Evolutionary conservation across 2,113 vertebrate genomes (phyloP), one percentile per base, ranked within the genome.

Genomic region (Podarcis muralis): DNA sequence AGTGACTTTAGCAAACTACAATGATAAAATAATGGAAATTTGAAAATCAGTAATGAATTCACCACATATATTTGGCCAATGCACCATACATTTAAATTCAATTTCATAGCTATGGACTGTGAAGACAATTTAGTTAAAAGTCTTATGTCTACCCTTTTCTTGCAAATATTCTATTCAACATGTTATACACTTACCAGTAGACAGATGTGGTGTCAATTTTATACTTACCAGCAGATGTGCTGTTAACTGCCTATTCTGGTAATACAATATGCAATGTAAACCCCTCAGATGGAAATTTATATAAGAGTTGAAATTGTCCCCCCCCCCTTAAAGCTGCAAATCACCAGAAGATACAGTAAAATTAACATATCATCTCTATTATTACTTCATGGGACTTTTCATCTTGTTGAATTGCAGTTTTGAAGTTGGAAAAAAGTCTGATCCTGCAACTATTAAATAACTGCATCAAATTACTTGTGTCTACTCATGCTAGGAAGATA

Each of bases 151-250:
- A 3, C 27, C 35, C 0, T 90, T 91, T 87, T 86, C 78, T 82
- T 23, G 13, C 27, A 1, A 43, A 65, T 6, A 1, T 53, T 93
- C 62, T 0, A 1, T 27, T 87, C 84, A 68, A 57, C 23, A 81
- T 83, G 77, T 82, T 40, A 65, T 65, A 12, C 0, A 0, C 79
- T 9, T 1, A 0, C 37, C 0, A 4, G 68, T 32, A 69, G 81
- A 30, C 2, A 0, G 72, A 59, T 0, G 80, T 65, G 80, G 35
- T 37, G 81, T 83, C 35, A 68, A 72, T 2, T 1, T 69, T 65
- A 86, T 81, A 91, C 48, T 85, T 0, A 18, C 1, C 82, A 76
- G 90, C 86, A 85, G 92, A 72, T 84, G 92, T 40, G 87, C 72
- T 11, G 74, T 1, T 2, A 88, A 84, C 6, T 85, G 84, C n/a